Evolutionary conservation across 2,797 vertebrate species (phyloP).

Genomic region (Carcharodon carcharias): DNA sequence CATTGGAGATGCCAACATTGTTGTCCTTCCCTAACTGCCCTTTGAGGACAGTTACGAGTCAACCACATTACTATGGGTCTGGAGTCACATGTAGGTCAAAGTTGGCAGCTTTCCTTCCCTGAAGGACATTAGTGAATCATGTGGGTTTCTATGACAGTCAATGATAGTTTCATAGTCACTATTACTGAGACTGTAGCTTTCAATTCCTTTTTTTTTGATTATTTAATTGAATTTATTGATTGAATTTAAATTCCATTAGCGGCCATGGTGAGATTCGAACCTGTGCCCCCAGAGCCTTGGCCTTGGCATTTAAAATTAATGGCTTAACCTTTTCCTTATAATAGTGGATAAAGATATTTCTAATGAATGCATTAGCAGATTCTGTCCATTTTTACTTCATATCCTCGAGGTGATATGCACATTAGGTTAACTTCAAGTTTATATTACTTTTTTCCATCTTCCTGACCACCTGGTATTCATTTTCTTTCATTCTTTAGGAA

Average conservation of each 20-base stretch:
- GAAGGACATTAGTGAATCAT: too few relatives aligned
- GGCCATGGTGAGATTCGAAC: background rate
- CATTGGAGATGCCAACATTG: background rate
- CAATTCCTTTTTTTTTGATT: background rate
- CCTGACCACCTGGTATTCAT: background rate
- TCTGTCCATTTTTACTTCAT: background rate
- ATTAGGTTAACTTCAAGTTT: slow-evolving; percentile 1
- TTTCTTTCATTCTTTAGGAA: background rate
- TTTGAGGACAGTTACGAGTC: too few relatives aligned
- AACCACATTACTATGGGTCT: too few relatives aligned
- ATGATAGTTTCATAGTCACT: too few relatives aligned
- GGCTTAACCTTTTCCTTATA: background rate
- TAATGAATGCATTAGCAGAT: background rate
- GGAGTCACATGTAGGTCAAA: too few relatives aligned
- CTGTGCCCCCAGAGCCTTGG: background rate
- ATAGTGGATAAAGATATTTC: background rate
- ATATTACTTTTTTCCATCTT: background rate
- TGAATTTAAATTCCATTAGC: background rate
- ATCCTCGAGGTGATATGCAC: background rate
- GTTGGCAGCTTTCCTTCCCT: too few relatives aligned
- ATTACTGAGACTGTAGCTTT: background rate
- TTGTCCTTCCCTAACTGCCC: background rate
- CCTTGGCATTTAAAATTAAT: background rate
- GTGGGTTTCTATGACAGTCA: too few relatives aligned
- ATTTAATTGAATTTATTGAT: background rate